Percentiles rank a stretch among this genome's conserved stretches.
These are phyloP conservation scores for Teinopalpus imperialis DNA, from an alignment of 2,888 invertebrate genomes.

Conservation along the genomic window DNA sequence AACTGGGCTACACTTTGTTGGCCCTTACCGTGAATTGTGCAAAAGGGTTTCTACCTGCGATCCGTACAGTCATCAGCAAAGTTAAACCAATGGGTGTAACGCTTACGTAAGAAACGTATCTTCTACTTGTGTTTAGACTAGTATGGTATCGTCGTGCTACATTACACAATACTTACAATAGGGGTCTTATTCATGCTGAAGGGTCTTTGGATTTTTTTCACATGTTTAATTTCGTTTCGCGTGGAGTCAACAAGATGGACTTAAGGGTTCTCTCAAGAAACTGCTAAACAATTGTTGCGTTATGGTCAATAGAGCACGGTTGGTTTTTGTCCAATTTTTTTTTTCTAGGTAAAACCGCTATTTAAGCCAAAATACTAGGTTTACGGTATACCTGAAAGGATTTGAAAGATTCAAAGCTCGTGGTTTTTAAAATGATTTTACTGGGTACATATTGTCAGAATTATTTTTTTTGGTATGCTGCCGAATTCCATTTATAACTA, in stretches of 20 bases:
- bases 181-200: conserved; percentile 70
- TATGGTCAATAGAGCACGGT: conserved; percentile 74
- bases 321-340: conserved; percentile 62
- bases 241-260: conserved; percentile 78
- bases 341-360: conserved; percentile 48
- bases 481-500: too few species aligned
- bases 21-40: conserved; percentile 73
- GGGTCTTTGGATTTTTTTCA: conserved; percentile 62
- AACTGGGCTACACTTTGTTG: conserved; percentile 58
- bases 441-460: conserved; percentile 1
- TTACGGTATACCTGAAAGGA: conserved; percentile 50
- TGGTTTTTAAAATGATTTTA: conserved; percentile 44
- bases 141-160: conserved; percentile 69
- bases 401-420: conserved; percentile 30
- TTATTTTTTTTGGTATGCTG: too few species aligned
- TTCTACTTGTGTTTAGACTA: conserved; percentile 48
- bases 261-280: conserved; percentile 68
- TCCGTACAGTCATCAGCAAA: conserved; percentile 44
- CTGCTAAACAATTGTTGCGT: conserved; percentile 80
- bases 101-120: conserved; percentile 29
- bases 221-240: conserved; percentile 61
- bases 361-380: conserved; percentile 50
- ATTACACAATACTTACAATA: conserved; percentile 79
- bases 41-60: conserved; percentile 78
- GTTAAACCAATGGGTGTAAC: conserved; percentile 33